These are phyloP conservation scores for Lates calcarifer DNA, from an alignment of 2,113 vertebrate genomes.

Conservation along the genomic window DNA sequence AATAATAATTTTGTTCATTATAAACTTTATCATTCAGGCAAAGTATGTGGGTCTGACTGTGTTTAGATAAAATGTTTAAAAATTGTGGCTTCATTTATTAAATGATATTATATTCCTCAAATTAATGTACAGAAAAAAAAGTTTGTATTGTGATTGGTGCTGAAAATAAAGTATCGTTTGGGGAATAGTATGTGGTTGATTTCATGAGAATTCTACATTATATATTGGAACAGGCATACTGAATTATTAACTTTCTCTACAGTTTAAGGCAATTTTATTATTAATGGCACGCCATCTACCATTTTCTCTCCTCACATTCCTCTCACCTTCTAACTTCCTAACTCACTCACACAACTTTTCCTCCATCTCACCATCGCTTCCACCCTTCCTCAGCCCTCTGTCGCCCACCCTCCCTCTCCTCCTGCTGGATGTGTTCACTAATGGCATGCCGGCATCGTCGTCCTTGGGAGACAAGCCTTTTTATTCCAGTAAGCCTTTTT, in stretches of 20 bases:
- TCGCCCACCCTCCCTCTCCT: background rate
- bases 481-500: constrained; percentile 82
- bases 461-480: constrained; percentile 79
- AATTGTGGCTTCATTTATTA: background rate
- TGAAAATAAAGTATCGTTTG: too few relatives aligned
- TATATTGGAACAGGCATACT: too few relatives aligned
- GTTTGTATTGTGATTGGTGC: too few relatives aligned
- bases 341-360: constrained; percentile 5
- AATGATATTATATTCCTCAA: background rate
- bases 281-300: background rate
- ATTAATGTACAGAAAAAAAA: background rate
- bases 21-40: too few relatives aligned
- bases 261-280: background rate
- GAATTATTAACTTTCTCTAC: background rate
- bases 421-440: constrained; percentile 57
- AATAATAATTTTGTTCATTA: too few relatives aligned
- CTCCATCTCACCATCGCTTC: background rate
- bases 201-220: too few relatives aligned
- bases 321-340: constrained; percentile 13
- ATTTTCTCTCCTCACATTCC: background rate
- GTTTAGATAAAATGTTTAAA: too few relatives aligned
- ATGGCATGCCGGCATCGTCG: constrained; percentile 68
- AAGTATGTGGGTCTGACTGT: too few relatives aligned
- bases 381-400: background rate
- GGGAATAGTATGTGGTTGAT: too few relatives aligned